These are phyloP conservation scores for Eupithecia insigniata DNA, from an alignment of 2,888 invertebrate genomes.

Conservation along the genomic window DNA sequence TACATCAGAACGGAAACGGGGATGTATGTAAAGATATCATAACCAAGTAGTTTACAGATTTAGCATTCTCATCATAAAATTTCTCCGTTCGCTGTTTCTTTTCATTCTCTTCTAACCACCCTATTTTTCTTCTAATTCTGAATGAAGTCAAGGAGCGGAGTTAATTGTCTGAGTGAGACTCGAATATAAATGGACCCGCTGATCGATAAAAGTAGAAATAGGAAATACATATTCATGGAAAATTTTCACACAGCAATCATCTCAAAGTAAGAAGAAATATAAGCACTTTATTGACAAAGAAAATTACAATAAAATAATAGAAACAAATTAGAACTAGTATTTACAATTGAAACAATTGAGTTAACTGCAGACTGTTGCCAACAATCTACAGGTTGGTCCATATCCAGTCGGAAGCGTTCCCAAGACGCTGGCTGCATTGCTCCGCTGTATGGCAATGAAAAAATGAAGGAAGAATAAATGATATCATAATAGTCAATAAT, in stretches of 20 bases:
- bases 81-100: background rate
- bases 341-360: too few relatives aligned
- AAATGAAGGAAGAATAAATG: background rate
- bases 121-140: background rate
- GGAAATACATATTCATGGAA: background rate
- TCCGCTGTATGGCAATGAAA: too few relatives aligned
- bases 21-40: constrained; percentile 29
- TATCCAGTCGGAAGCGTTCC: too few relatives aligned
- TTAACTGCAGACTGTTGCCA: too few relatives aligned
- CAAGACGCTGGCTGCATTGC: too few relatives aligned
- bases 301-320: too few relatives aligned
- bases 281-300: too few relatives aligned
- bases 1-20: constrained; percentile 33
- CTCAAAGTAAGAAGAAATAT: background rate
- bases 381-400: too few relatives aligned
- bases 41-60: background rate
- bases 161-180: background rate
- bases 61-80: background rate
- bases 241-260: background rate
- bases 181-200: background rate
- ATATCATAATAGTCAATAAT: background rate
- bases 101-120: too few relatives aligned
- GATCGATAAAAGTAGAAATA: background rate
- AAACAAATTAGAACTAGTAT: too few relatives aligned
- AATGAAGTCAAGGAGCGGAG: background rate